Conservation (phyloP, 2,797 vertebrate species). For the Leucoraja ocellata region DNA sequence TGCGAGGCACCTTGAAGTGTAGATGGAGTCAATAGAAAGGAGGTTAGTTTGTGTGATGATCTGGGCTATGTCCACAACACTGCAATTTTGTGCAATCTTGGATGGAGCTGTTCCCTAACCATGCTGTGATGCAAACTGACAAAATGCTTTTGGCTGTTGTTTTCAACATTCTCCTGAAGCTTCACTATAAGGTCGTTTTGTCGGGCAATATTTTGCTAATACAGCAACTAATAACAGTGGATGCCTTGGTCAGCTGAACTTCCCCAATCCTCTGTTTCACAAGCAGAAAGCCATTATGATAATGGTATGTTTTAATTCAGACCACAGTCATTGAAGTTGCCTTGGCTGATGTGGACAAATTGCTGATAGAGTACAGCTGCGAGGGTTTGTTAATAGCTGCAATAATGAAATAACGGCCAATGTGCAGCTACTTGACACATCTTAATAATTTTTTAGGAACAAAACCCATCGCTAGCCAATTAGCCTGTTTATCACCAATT, state of each 20-base stretch:
- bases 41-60: too few species aligned
- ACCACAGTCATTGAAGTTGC: neutral
- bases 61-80: too few species aligned
- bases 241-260: neutral
- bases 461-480: neutral
- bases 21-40: too few species aligned
- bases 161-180: neutral
- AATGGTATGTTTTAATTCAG: neutral
- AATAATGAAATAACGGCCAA: neutral
- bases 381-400: neutral
- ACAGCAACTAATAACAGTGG: neutral
- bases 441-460: neutral
- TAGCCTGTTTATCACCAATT: neutral
- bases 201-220: neutral
- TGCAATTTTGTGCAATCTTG: too few species aligned
- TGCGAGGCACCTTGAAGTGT: too few species aligned
- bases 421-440: neutral
- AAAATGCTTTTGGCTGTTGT: neutral
- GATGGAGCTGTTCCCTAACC: too few species aligned
- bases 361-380: neutral
- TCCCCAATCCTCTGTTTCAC: neutral
- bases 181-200: neutral
- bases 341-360: neutral
- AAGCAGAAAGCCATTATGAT: neutral
- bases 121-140: too few species aligned